Evolutionary conservation across 1,140 invertebrate species (phyloP), one percentile per base, ranked within the genome.

Genomic region (Ceratina japonica): DNA sequence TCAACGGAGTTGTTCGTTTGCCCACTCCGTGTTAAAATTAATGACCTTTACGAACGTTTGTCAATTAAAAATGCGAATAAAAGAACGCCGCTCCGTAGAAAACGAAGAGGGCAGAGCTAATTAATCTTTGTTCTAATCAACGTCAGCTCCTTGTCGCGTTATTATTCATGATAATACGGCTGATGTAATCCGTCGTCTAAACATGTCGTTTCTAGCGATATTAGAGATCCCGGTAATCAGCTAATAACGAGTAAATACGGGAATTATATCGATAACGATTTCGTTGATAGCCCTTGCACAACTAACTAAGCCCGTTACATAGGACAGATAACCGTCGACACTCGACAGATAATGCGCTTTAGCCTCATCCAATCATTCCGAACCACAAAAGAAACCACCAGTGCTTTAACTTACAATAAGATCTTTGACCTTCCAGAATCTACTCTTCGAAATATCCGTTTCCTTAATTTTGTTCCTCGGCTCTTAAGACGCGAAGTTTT

Each of bases 341-440:
- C 52, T 69, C n/a, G 66, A 69, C 5, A 37, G 52, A 37, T 70
- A 70, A 58, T 22, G n/a, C n/a, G 27, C 15, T 56, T 56, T 54
- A 56, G 18, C 15, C 13, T 51, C 1, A 66, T 66, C 22, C 65
- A 64, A 64, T 64, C 62, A 24, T 10, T 51, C 2, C n/a, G 10
- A 10, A 22, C 27, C 49, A 2, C 20, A 20, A 3, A 12, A 10
- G 8, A 66, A 66, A 66, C 2, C 13, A 49, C 15, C 4, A 12
- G 24, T 16, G 24, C 22, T 15, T 16, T 22, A 12, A 16, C 7
- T 49, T 13, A 18, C 24, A 27, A 31, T 16, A 62, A 15, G 22
- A 20, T 56, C 18, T 15, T 20, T 20, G 27, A 56, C 18, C 18
- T 56, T 54, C 7, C 5, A 56, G 37, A 56, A 12, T 56, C 5